Evolutionary conservation across 2,797 vertebrate species (phyloP), one percentile per base, ranked within the genome.

Genomic region (Furcifer pardalis): DNA sequence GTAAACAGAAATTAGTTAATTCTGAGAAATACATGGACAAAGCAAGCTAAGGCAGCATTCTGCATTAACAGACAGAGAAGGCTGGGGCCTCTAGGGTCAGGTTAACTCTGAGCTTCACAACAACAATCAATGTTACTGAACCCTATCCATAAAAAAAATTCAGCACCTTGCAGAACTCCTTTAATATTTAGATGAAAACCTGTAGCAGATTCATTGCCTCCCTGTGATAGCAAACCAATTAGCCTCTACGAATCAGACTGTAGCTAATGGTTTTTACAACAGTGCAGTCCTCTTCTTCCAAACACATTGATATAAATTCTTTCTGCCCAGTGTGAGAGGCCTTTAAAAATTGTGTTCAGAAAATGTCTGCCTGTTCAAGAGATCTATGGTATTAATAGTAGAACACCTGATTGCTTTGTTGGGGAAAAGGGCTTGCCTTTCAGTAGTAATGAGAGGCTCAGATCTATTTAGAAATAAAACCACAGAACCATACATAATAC

Each of bases 1-100:
- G n/a, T 77, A 19, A 60, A 37, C 74, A 60, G 73, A 59, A 71
- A 65, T 82, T 74, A 44, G 30, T 68, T 72, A 63, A 72, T 56
- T 86, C 63, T 74, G 35, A 46, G 42, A 52, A 27, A 60, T 37
- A 23, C 56, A 30, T 21, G 30, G 15, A 46, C 37, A 76, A 79
- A 23, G 25, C 62, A 73, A 85, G 19, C 56, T 25, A n/a, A 79
- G 27, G 59, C 21, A 75, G 35, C 13, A 37, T 71, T 56, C 15
- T 27, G 10, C 5, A 37, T 12, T 17, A 62, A 56, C 52, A 83
- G 32, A 37, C 69, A 42, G 40, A 7, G 40, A 19, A 56, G 52
- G 52, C 52, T 56, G 52, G 15, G 5, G 5, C 52, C 19, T 56
- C 52, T 56, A 19, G 52, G 15, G 21, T 56, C 52, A 56, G 52